Percentiles rank a stretch among this genome's conserved stretches.
These are phyloP conservation scores for Sciurus niger DNA, from an alignment of 2,113 vertebrate species.

Conservation along the genomic window DNA sequence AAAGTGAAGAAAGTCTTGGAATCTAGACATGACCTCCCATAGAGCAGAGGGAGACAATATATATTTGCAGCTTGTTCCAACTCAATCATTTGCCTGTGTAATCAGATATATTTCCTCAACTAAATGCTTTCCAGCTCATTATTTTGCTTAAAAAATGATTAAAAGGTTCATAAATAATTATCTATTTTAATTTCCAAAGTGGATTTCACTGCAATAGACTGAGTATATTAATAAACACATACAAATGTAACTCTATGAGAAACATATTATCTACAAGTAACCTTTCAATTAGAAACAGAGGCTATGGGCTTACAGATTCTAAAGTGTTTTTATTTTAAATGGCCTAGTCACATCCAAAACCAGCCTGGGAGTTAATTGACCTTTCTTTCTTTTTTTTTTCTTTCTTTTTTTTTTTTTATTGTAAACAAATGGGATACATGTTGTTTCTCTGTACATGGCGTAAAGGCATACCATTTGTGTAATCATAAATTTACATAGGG, in stretches of 20 bases:
- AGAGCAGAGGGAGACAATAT: neutral
- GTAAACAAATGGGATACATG: too few relatives aligned
- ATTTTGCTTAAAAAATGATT: conserved; percentile 76
- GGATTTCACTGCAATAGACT: conserved; percentile 49
- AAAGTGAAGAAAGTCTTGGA: neutral
- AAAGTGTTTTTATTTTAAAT: conserved; percentile 6
- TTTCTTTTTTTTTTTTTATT: too few relatives aligned
- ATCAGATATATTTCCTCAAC: conserved; percentile 40
- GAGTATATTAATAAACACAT: conserved; percentile 61
- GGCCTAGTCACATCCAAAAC: neutral
- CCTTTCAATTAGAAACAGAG: conserved; percentile 70
- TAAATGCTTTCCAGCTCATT: conserved; percentile 61
- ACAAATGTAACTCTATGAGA: conserved; percentile 44
- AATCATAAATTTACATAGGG: too few relatives aligned
- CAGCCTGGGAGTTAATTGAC: neutral
- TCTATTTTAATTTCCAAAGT: conserved; percentile 67
- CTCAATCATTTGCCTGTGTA: neutral
- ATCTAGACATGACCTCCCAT: neutral
- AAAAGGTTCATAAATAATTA: conserved; percentile 66
- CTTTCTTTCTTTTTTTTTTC: too few relatives aligned
- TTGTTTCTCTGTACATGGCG: too few relatives aligned
- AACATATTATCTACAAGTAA: conserved; percentile 66
- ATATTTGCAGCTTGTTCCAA: neutral
- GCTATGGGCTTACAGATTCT: conserved; percentile 19
- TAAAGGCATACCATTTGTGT: too few relatives aligned